Conservation (phyloP, 2,888 invertebrate genomes). For the Pristionchus entomophagus region DNA sequence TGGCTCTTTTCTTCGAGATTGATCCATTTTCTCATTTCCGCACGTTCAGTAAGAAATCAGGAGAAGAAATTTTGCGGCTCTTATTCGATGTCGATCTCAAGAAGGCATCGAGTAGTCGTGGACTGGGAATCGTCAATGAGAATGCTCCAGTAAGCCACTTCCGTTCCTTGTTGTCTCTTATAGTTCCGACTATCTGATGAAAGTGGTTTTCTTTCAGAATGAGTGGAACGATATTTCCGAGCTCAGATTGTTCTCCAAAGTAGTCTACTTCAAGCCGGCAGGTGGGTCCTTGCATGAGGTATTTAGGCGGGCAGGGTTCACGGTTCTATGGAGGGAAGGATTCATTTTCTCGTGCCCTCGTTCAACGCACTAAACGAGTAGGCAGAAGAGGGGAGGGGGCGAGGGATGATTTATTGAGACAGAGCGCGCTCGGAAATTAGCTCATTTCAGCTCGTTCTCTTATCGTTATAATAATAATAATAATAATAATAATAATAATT, state of each 20-base stretch:
- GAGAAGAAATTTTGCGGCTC: conserved; percentile 48
- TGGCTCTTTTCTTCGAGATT: background rate
- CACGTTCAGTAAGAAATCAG: conserved; percentile 50
- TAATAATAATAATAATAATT: no score
- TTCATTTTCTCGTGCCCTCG: no score
- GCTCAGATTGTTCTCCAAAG: conserved; percentile 48
- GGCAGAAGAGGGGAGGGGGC: no score
- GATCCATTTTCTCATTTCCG: background rate
- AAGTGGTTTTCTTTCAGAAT: conserved; percentile 30
- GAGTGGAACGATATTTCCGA: conserved; percentile 51
- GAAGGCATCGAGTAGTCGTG: conserved; percentile 35
- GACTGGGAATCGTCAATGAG: conserved; percentile 25
- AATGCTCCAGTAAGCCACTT: conserved; percentile 40
- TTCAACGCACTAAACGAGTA: no score
- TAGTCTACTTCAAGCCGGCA: conserved; percentile 51
- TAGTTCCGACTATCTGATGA: background rate
- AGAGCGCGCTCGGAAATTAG: no score
- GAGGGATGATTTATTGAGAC: no score
- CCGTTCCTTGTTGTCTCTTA: background rate
- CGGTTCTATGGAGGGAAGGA: no score
- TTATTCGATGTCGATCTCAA: conserved; percentile 49
- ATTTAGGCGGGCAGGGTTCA: no score
- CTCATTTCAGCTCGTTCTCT: no score
- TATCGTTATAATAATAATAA: no score
- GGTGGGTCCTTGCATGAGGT: conserved; percentile 48